Percentiles rank a stretch among this genome's conserved stretches.
Conservation (phyloP, 2,797 vertebrate genomes). For the Sternarchorhynchus goeldii region DNA sequence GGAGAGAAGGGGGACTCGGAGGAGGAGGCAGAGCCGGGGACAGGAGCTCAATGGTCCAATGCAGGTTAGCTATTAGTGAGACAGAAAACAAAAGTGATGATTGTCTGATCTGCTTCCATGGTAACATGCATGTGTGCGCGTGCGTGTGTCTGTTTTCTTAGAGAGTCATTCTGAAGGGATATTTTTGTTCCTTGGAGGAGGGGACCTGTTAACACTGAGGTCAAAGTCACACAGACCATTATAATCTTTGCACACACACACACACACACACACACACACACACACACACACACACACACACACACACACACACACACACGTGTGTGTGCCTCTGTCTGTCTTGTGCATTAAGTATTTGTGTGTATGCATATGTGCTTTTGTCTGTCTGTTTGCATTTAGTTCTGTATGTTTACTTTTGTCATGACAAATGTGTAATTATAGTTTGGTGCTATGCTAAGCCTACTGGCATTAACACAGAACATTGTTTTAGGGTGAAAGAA, state of each 20-base stretch:
- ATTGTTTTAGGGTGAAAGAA: neutral
- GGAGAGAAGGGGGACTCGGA: neutral
- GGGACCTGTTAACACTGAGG: neutral
- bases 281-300: no score
- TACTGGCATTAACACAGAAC: neutral
- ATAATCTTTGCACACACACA: neutral
- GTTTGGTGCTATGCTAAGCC: neutral
- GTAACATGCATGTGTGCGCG: conserved; percentile 33
- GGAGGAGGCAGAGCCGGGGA: neutral
- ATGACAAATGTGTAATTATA: neutral
- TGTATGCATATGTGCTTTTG: neutral
- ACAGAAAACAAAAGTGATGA: conserved; percentile 44
- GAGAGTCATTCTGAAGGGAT: conserved; percentile 16
- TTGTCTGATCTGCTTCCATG: conserved; percentile 35
- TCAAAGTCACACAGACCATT: conserved; percentile 6
- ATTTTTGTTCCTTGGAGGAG: conserved; percentile 22
- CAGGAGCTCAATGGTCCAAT: conserved; percentile 1
- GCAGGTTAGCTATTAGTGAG: conserved; percentile 29
- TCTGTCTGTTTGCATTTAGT: neutral
- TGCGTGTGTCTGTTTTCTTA: conserved; percentile 15
- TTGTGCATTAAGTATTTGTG: neutral
- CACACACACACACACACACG: no score
- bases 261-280: no score
- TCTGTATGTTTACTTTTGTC: neutral
- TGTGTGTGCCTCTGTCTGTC: neutral